These are phyloP conservation scores for Cirrhinus mrigala DNA, from an alignment of 2,797 vertebrate species.

Conservation along the genomic window DNA sequence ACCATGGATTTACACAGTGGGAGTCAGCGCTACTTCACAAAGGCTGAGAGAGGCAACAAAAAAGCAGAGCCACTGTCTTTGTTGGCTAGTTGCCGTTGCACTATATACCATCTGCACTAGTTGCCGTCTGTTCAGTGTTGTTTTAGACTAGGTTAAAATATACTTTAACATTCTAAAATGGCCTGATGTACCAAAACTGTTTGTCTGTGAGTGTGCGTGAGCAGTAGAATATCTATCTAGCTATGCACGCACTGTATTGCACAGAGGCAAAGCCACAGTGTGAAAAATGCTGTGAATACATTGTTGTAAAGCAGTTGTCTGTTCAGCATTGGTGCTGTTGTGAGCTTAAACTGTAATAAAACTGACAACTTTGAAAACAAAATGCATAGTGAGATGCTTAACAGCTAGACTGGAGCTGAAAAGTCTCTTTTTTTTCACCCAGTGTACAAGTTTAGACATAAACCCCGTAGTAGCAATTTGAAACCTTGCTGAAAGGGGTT, in stretches of 20 bases:
- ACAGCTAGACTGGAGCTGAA: neutral
- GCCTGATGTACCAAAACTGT: neutral
- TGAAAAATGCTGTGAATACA: neutral
- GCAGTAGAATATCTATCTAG: neutral
- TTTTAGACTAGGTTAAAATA: neutral
- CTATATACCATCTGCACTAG: slow-evolving; percentile 47
- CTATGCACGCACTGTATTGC: neutral
- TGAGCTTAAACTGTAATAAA: slow-evolving; percentile 14
- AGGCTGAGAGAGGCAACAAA: slow-evolving; percentile 27
- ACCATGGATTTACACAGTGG: slow-evolving; percentile 38
- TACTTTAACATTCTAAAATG: neutral
- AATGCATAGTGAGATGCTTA: neutral
- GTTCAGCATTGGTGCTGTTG: neutral
- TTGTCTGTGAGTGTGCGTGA: neutral
- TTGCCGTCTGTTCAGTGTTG: slow-evolving; percentile 43
- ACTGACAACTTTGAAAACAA: neutral
- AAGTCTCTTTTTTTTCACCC: slow-evolving; percentile 9
- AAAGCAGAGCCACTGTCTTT: slow-evolving; percentile 4
- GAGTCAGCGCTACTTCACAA: slow-evolving; percentile 21
- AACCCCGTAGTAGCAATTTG: slow-evolving; percentile 1
- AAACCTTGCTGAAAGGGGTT: slow-evolving; percentile 45
- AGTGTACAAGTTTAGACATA: slow-evolving; percentile 38
- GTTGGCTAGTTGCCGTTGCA: slow-evolving; percentile 4
- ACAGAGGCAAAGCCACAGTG: neutral
- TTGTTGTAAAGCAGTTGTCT: slow-evolving; percentile 8